Base-by-base conservation (phyloP, 2,797 vertebrate species). In the Sebastes itinus region DNA sequence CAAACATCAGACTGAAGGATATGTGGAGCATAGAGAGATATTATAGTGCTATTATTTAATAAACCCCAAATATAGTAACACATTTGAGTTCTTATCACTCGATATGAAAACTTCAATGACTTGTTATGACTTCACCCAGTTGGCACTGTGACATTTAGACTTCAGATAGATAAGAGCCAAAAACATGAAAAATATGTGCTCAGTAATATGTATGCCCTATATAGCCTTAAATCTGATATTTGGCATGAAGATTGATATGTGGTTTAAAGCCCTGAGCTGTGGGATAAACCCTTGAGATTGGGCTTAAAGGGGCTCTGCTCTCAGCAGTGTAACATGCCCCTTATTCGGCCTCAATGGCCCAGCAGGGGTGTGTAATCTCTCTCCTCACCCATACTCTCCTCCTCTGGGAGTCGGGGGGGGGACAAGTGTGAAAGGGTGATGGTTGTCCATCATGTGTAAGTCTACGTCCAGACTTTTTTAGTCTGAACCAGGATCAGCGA, bases 201-300 rank as follows among this genome's bases (percentile, higher is more conserved):
- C 33, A 58, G 67, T 71, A 46, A 78, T 28, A 79, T 46, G 55
- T 67, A 55, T 42, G 58, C 18, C 78, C 55, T 49, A 72, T 73
- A 77, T 77, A 63, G 52, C 52, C 49, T 78, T 74, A 82, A 90
- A 83, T 88, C 82, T 79, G 81, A 86, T 77, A 81, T 88, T 87
- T 86, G 78, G 79, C 71, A 78, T 72, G 23, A 46, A 72, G 77
- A 70, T 77, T 81, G 68, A 87, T 83, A 68, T 62, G 30, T 77
- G 83, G 78, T 84, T 85, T 88, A 85, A 85, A 88, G 23, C 63
- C 28, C 79, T 84, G 86, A 88, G 85, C 90, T 78, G 73, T 74
- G 76, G 64, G 88, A 90, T 92, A 89, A 92, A 92, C 70, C 81
- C 75, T 60, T 71, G 69, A 82, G 61, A 84, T 77, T 74, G 72